Evolutionary conservation across 2,888 invertebrate genomes (phyloP), one percentile per base, ranked within the genome.

Genomic region (Chirona hameri): DNA sequence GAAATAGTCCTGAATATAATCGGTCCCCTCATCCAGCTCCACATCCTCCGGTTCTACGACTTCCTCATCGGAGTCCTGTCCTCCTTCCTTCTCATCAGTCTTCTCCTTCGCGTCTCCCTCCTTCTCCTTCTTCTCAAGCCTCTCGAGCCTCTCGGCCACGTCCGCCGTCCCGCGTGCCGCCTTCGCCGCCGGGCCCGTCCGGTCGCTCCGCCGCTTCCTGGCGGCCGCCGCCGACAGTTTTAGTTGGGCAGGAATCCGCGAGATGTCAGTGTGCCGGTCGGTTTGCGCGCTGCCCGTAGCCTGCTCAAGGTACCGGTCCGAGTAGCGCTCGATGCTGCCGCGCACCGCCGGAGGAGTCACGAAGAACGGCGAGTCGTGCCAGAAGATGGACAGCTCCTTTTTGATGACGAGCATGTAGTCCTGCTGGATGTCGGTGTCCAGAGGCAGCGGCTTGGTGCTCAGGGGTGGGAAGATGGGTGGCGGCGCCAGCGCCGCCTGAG

Each of bases 1-100:
- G 88, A 95, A 95, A 87, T 95, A 95, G 87, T 93, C 95, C 86
- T 94, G 94, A 0, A 93, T 93, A 87, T 95, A 95, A 88, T 95
- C 95, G 39, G 95, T 95, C 31, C 95, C 95, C 86, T 95, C 95
- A 87, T 95, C 95, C 91, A 95, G 92, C 88, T 95, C 95, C 87
- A 94, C 85, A 82, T 92, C 92, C 83, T 91, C 91, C 81, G 90
- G 91, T 80, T 92, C 92, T 9, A 87, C 86, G 9, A 90, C 90
- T 79, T 90, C 91, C 83, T 89, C 90, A 84, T 92, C 92, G 83
- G 91, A 91, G 79, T 90, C 91, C 80, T 92, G 92, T 7, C 87
- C 86, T 7, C 90, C 90, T 65, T 90, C 91, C 83, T 89, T 90
- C 0, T 88, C 89, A 60, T 83, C 84, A 15, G 82, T 82, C 31